Evolutionary conservation across 2,797 vertebrate species (phyloP), one percentile per base, ranked within the genome.

Genomic region (Carapus acus): DNA sequence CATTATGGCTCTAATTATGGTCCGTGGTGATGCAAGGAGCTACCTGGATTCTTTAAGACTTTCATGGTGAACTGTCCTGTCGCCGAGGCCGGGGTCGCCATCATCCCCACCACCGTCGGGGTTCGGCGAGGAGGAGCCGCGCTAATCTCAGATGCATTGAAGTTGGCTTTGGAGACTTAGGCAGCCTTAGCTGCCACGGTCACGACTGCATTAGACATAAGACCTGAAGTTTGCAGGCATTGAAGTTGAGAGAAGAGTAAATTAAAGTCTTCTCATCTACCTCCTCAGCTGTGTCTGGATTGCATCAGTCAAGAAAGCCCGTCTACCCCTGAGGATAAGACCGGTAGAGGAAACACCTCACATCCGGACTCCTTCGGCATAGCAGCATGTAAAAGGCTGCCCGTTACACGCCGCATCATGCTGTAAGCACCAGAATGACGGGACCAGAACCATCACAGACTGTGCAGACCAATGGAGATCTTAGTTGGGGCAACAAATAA

Each of bases 1-100:
- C 82, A 88, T 89, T 83, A 90, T 89, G 78, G 86, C 85, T 83
- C 82, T 89, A 88, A 90, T 90, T 88, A 90, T 86, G 87, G 86
- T 79, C 71, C 82, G 78, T 50, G 73, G 81, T 80, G 73, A 68
- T 73, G 77, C 80, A 79, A 84, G 71, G 81, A 86, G 84, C 69
- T 62, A 68, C 71, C 69, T 54, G 49, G 67, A 49, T 75, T 82
- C 70, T 73, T 41, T 31, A 73, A 76, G 77, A 77, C 80, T 76
- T 73, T 80, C 65, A 82, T 70, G 80, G 82, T 69, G 65, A 40
- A 61, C 78, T 66, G 71, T 72, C 80, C 78, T 80, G 80, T 86
- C 80, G 44, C 76, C 70, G 60, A 78, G 79, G 74, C 78, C 73
- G 14, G 80, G 83, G 86, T 88, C 24, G 9, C 24, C 24, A 27